Conservation (phyloP, 2,888 invertebrate species). For the Trypoxylon attenuatum region DNA sequence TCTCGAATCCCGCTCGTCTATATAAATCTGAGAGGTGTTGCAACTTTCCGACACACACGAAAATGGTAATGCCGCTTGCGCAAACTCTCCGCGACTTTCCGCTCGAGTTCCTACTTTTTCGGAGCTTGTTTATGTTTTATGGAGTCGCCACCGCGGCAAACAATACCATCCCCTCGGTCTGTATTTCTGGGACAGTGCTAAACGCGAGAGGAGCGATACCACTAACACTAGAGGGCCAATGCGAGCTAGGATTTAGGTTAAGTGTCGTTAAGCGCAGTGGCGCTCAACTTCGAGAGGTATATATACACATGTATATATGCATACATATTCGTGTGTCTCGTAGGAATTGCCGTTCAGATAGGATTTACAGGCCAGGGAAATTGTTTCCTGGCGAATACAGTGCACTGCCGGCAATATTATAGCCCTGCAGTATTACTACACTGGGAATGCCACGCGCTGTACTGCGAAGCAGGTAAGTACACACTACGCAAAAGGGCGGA, state of each 20-base stretch:
- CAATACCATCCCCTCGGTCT: not conserved
- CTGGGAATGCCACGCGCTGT: slow-evolving; percentile 35
- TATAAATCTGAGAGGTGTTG: slow-evolving; percentile 47
- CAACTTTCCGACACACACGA: slow-evolving; percentile 39
- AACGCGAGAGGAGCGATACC: too few species aligned
- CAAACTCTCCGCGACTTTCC: not conserved
- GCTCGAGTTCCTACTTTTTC: not conserved
- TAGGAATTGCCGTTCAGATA: too few species aligned
- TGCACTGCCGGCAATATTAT: too few species aligned
- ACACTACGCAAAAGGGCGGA: slow-evolving; percentile 30
- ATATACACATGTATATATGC: too few species aligned
- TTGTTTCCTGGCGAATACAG: too few species aligned
- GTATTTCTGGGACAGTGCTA: slow-evolving; percentile 9
- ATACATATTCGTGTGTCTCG: too few species aligned
- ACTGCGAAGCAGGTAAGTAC: slow-evolving; percentile 17
- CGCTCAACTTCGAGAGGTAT: too few species aligned
- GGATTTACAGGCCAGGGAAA: too few species aligned
- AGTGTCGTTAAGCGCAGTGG: too few species aligned
- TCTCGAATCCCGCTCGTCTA: slow-evolving; percentile 9
- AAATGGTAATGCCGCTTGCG: slow-evolving; percentile 36
- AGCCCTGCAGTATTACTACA: slow-evolving; percentile 33
- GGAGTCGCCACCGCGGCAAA: not conserved
- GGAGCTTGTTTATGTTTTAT: too few species aligned
- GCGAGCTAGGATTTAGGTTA: too few species aligned
- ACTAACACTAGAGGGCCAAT: too few species aligned